Evolutionary conservation across 2,113 vertebrate species (phyloP).

Genomic region (Pachypanchax playfairii): DNA sequence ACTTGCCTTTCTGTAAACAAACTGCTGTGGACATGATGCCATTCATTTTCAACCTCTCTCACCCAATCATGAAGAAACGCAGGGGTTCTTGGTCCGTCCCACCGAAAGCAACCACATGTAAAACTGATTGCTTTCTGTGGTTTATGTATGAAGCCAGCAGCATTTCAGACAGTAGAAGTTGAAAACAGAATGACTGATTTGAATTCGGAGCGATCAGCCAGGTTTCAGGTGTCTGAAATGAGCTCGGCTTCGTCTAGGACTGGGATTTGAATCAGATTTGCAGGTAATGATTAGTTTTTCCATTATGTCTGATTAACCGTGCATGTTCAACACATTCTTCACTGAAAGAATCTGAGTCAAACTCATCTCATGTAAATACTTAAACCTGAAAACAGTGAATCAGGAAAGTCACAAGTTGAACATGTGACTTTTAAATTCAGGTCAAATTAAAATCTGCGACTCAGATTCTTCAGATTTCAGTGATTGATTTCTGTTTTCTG

Average conservation of each 20-base stretch:
- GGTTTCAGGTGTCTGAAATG: constrained; percentile 34
- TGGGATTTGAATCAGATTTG: constrained; percentile 12
- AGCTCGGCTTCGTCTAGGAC: constrained; percentile 15
- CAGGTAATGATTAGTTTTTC: constrained; percentile 14
- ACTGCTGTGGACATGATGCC: constrained; percentile 50
- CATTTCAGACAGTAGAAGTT: constrained; percentile 26
- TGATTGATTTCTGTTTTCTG: neutral
- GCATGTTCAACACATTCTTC: constrained; percentile 40
- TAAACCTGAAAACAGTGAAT: too few species aligned
- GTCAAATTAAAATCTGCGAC: neutral
- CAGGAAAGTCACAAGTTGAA: neutral
- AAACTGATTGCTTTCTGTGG: constrained; percentile 6
- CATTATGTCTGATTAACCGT: constrained; percentile 27
- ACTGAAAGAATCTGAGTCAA: constrained; percentile 56
- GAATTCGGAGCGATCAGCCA: neutral
- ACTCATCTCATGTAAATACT: too few species aligned
- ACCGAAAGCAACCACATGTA: constrained; percentile 38
- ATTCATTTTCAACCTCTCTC: constrained; percentile 17
- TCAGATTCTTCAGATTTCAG: constrained; percentile 10
- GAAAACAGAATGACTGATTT: too few species aligned
- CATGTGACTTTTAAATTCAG: neutral
- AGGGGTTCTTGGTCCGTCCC: neutral
- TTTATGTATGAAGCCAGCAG: constrained; percentile 3
- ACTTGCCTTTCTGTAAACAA: constrained; percentile 3
- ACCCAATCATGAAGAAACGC: constrained; percentile 26